Conservation (phyloP, 2,113 vertebrate genomes). For the Ondatra zibethicus region DNA sequence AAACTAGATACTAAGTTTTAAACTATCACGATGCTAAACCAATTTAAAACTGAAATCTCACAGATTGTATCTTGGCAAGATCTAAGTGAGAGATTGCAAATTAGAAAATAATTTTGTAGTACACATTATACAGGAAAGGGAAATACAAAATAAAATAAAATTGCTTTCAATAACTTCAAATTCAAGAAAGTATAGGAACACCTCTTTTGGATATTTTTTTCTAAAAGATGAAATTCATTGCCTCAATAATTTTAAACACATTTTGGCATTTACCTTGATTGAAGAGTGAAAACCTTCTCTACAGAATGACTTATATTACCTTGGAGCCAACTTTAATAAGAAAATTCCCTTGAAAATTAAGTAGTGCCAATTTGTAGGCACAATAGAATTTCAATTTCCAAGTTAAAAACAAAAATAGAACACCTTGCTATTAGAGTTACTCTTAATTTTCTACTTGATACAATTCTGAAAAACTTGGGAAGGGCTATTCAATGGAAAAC, state of each 20-base stretch:
- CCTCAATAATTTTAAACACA: not conserved
- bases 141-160: not conserved
- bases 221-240: not conserved
- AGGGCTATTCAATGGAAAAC: not conserved
- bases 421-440: not conserved
- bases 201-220: not conserved
- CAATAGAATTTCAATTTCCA: not conserved
- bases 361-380: not conserved
- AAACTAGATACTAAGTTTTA: not conserved
- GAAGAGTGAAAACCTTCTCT: not conserved
- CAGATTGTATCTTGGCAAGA: slow-evolving; percentile 18
- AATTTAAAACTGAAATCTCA: slow-evolving; percentile 11
- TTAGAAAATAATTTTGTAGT: not conserved
- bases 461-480: not conserved
- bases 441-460: not conserved
- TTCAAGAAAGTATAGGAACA: not conserved
- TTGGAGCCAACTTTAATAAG: not conserved
- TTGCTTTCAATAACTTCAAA: not conserved
- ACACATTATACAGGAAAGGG: not conserved
- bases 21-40: not conserved
- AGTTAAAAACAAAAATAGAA: not conserved
- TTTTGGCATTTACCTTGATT: not conserved
- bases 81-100: not conserved
- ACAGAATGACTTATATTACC: not conserved
- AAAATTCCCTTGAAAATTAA: not conserved